phyloP scores from a whole-genome alignment of 2,797 vertebrate species.

The Sebastes oblongus region DNA sequence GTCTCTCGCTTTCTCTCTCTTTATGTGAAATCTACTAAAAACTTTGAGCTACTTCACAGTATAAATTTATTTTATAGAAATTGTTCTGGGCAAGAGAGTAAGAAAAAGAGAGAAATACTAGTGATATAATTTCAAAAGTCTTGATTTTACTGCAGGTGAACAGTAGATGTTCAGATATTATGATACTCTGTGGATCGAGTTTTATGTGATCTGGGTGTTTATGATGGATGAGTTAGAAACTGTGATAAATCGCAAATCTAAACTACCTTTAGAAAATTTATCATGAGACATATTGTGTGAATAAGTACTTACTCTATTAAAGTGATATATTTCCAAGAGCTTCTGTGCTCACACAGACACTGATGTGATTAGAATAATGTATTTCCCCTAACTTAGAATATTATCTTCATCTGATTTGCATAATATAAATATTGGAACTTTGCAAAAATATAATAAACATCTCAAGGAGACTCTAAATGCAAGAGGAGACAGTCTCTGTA shows the following conservation, averaged over 20 bases:
- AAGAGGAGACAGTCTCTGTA: not conserved
- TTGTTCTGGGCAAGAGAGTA: conserved; percentile 3
- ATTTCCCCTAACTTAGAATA: conserved; percentile 4
- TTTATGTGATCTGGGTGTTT: conserved; percentile 52
- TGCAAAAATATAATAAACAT: not conserved
- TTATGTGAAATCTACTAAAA: conserved; percentile 51
- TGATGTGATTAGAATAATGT: not conserved
- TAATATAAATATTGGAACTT: not conserved
- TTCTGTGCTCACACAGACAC: not conserved
- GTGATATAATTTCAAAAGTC: conserved; percentile 31
- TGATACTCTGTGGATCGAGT: conserved; percentile 17
- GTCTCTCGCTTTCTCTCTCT: not conserved
- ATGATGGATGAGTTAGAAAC: conserved; percentile 57
- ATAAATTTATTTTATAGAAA: conserved; percentile 53
- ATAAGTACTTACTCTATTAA: conserved; percentile 25
- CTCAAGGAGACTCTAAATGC: not conserved
- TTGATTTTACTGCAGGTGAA: conserved; percentile 48
- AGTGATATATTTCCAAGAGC: conserved; percentile 29
- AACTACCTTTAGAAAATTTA: conserved; percentile 11
- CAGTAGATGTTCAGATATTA: conserved; percentile 44
- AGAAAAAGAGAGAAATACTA: not conserved
- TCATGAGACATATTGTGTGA: conserved; percentile 22
- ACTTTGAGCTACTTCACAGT: conserved; percentile 25
- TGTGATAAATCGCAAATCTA: conserved; percentile 25
- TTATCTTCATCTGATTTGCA: not conserved